Base-by-base conservation (phyloP, 2,888 invertebrate species). In the Amaurobius ferox region DNA sequence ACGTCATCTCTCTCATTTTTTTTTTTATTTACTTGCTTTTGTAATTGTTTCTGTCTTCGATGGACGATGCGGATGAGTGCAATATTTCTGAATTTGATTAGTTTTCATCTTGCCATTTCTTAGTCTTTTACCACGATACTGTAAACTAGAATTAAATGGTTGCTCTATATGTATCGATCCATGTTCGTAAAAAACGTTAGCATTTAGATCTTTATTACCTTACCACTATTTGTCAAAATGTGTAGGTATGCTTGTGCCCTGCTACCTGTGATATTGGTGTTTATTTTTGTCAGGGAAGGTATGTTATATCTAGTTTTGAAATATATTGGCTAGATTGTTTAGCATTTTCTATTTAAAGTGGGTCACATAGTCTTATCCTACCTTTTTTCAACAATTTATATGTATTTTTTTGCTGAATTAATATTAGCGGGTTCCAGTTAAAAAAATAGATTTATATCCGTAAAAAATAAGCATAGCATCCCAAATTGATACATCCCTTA, bases 231-330 rank as follows among this genome's bases (percentile, higher is more conserved):
- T 68, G 61, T 39, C 83, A 83, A 83, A 83, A 83, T 83, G 83
- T 77, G 83, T 83, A 83, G 83, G 67, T 83, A 77, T 77, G 77
- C 83, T 71, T 83, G 67, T 77, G 55, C 77, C 71, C 72, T 83
- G 71, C 66, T 83, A 77, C 83, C 83, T 83, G 83, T 83, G 77
- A 83, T 83, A 83, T 83, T 83, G 77, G 32, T 83, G 72, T 83
- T 77, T 83, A 77, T 83, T 83, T 83, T 76, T 67, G 71, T 83
- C 62, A 67, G 71, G 13, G 77, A 83, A 76, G 83, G 83, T 83
- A 77, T 26, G 71, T 66, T 23, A 7, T 35, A 7, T 35, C 9
- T 35, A 5, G 6, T 9, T 7, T 35, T 35, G 9, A n/a, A n/a
- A 7, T 7, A 35, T 7, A 7, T 35, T 35, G 9, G 35, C 9